A percentile compares a stretch with the other conserved stretches of the same genome.
phyloP scores from a whole-genome alignment of 2,888 invertebrate genomes.

The Pandemis cinnamomeana region DNA sequence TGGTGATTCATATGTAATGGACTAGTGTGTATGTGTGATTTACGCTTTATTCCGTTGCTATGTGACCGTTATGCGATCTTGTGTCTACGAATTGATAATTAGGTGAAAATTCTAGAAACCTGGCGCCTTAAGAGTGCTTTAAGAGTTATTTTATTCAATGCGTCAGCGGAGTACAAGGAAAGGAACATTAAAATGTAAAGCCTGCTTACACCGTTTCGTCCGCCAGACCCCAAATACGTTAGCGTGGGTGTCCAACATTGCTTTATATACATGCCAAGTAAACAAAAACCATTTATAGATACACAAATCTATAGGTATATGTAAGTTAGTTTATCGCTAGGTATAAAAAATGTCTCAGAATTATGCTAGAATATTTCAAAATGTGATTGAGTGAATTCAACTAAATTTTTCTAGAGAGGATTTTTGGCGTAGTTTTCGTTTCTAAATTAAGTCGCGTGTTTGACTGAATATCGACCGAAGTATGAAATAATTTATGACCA shows the following conservation, averaged over 20 bases:
- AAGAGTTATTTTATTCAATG: slow-evolving; percentile 25
- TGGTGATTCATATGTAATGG: slow-evolving; percentile 34
- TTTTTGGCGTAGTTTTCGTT: too few relatives aligned
- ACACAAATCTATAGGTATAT: background rate
- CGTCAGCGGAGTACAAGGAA: background rate
- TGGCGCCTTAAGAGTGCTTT: background rate
- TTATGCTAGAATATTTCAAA: too few relatives aligned
- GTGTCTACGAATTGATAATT: slow-evolving; percentile 18
- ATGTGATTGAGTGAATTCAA: too few relatives aligned
- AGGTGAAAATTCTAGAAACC: slow-evolving; percentile 14
- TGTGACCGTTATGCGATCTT: slow-evolving; percentile 35
- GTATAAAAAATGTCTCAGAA: too few relatives aligned
- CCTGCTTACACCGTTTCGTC: background rate
- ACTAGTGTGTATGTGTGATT: slow-evolving; percentile 25
- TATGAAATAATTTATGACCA: background rate
- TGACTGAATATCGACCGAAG: background rate
- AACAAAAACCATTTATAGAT: background rate
- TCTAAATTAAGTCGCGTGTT: too few relatives aligned
- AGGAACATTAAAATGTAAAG: slow-evolving; percentile 1
- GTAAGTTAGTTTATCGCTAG: too few relatives aligned
- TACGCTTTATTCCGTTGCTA: slow-evolving; percentile 24
- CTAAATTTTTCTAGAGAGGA: too few relatives aligned
- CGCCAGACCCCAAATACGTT: background rate
- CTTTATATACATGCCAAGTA: background rate
- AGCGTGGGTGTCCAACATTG: background rate